phyloP scores from a whole-genome alignment of 2,113 vertebrate species.

The Cromileptes altivelis region DNA sequence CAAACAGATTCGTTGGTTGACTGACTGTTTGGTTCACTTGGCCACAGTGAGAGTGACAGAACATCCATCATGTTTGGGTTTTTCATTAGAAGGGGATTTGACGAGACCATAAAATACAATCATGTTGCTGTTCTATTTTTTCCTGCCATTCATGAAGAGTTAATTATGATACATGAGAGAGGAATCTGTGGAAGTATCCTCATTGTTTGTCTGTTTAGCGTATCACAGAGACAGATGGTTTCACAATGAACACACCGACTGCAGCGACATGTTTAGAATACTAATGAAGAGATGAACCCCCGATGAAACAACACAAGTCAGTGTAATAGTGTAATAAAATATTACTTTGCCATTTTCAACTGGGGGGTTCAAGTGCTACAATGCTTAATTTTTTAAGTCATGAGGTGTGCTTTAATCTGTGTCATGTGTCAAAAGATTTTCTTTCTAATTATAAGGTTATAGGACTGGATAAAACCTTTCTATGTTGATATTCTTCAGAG shows the following conservation, averaged over 20 bases:
- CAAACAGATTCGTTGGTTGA: not conserved
- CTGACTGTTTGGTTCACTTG: not conserved
- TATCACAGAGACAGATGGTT: not conserved
- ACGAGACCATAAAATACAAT: not conserved
- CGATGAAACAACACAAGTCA: not conserved
- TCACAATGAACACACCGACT: not conserved
- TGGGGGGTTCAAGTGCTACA: not conserved
- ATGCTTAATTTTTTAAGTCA: not conserved
- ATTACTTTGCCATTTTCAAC: too few relatives aligned
- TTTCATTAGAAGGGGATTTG: not conserved
- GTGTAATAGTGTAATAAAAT: not conserved
- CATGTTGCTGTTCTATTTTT: not conserved
- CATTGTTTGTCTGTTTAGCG: not conserved
- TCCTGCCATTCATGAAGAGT: not conserved
- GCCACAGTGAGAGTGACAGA: not conserved
- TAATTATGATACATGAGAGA: not conserved
- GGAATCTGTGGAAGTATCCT: not conserved
- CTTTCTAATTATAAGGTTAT: not conserved
- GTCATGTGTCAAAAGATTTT: not conserved
- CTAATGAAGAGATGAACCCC: not conserved
- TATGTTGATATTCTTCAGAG: not conserved
- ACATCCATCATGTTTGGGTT: slow-evolving; percentile 5
- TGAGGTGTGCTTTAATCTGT: not conserved
- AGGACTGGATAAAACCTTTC: not conserved
- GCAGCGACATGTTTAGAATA: not conserved